Evolutionary conservation across 2,888 invertebrate species (phyloP).

Genomic region (Dynastes hyllus): DNA sequence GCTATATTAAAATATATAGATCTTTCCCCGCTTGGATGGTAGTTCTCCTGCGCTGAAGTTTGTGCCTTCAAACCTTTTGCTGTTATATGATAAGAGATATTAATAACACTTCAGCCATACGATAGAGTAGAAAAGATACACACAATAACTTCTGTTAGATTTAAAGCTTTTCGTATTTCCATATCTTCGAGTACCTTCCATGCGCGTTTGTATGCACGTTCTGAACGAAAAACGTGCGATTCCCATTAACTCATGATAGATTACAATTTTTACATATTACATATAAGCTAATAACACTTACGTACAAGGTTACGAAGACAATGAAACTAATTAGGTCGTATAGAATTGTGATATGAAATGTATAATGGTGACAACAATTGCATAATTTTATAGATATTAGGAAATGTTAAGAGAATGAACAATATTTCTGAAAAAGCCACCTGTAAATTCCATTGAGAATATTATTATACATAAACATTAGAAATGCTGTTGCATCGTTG

Average conservation of each 20-base stretch:
- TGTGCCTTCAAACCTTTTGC: conserved; percentile 57
- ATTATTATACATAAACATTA: not conserved
- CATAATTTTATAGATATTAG: conserved; percentile 38
- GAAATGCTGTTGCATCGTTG: not conserved
- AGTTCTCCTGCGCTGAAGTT: conserved; percentile 54
- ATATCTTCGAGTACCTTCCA: conserved; percentile 31
- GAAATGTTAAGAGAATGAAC: conserved; percentile 33
- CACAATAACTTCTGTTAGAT: conserved; percentile 20
- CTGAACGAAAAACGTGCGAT: not conserved
- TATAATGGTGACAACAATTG: conserved; percentile 28
- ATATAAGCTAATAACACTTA: conserved; percentile 33
- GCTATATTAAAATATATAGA: conserved; percentile 36
- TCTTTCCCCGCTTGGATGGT: conserved; percentile 50
- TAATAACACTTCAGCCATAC: conserved; percentile 29
- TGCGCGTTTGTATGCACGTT: conserved; percentile 24
- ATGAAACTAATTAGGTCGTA: conserved; percentile 37
- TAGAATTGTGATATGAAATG: conserved; percentile 46
- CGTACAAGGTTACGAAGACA: conserved; percentile 42
- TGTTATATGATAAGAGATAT: conserved; percentile 44
- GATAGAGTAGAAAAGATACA: conserved; percentile 32
- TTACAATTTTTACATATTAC: conserved; percentile 4
- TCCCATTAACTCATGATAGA: no score
- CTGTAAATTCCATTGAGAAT: conserved; percentile 1
- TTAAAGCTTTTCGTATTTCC: conserved; percentile 28
- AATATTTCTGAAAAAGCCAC: conserved; percentile 30